These are phyloP conservation scores for Apotomis turbidana DNA, from an alignment of 2,888 invertebrate genomes.

Conservation along the genomic window DNA sequence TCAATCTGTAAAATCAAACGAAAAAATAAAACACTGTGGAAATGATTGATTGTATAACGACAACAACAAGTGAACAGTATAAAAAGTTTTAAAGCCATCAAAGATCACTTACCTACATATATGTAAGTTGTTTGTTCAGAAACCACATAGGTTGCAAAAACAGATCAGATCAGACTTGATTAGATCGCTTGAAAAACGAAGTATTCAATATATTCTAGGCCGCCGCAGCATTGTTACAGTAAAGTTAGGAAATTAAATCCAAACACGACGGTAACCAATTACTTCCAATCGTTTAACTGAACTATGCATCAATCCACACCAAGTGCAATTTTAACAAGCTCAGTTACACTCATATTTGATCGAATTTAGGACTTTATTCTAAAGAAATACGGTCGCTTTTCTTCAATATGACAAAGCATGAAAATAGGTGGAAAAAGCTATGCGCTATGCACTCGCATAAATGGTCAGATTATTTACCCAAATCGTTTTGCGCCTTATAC, in stretches of 20 bases:
- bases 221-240: constrained; percentile 1
- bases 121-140: neutral
- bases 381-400: neutral
- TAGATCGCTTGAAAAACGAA: neutral
- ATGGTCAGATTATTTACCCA: constrained; percentile 31
- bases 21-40: too few species aligned
- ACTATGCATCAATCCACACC: constrained; percentile 30
- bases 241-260: constrained; percentile 15
- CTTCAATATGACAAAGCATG: neutral
- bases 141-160: neutral
- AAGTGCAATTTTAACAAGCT: neutral
- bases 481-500: constrained; percentile 30
- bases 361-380: neutral
- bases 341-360: neutral
- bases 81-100: neutral
- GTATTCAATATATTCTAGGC: neutral
- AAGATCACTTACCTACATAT: neutral
- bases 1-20: too few species aligned
- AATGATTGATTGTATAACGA: too few species aligned
- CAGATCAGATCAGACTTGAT: neutral
- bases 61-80: too few species aligned
- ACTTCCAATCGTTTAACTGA: constrained; percentile 19
- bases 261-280: constrained; percentile 32
- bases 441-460: constrained; percentile 17
- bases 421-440: constrained; percentile 21